These are phyloP conservation scores for Zoanthus gigantus DNA, from an alignment of 92 coral and sea anemone genomes.

Conservation along the genomic window DNA sequence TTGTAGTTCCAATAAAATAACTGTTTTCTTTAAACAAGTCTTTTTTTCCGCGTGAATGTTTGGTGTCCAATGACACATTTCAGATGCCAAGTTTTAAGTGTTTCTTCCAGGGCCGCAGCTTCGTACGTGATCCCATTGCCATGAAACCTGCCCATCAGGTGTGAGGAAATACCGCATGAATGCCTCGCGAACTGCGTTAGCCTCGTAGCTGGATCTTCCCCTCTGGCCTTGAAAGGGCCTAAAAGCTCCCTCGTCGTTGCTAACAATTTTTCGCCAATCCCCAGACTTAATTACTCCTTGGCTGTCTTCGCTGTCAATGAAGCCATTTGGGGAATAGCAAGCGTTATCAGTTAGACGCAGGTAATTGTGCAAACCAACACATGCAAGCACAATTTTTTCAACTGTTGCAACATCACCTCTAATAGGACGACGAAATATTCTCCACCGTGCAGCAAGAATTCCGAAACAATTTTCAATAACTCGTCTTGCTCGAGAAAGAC, in stretches of 20 bases:
- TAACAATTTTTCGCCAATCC: conserved; percentile 68
- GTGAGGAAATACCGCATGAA: conserved; percentile 53
- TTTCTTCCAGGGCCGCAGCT: conserved; percentile 43
- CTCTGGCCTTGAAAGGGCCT: conserved; percentile 38
- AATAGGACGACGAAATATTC: conserved; percentile 56
- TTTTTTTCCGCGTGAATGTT: background rate
- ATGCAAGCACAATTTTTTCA: conserved; percentile 49
- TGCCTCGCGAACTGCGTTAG: conserved; percentile 37
- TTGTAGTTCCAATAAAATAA: background rate
- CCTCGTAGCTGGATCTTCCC: conserved; percentile 50
- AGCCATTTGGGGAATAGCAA: conserved; percentile 55
- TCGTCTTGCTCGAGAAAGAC: conserved; percentile 36
- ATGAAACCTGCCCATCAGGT: conserved; percentile 48
- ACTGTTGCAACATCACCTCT: conserved; percentile 41
- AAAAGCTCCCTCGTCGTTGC: conserved; percentile 39
- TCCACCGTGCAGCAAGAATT: conserved; percentile 54
- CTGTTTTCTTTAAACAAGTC: background rate
- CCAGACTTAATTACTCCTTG: conserved; percentile 53
- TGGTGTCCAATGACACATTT: background rate
- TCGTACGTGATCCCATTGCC: conserved; percentile 60
- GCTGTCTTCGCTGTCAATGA: conserved; percentile 64
- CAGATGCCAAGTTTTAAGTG: conserved; percentile 7
- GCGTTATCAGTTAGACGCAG: conserved; percentile 60
- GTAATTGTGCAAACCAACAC: conserved; percentile 69
- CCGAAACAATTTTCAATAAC: conserved; percentile 49